Percentiles rank a stretch among this genome's conserved stretches.
Evolutionary conservation across 2,797 vertebrate species (phyloP).

Genomic region (Lates japonicus): DNA sequence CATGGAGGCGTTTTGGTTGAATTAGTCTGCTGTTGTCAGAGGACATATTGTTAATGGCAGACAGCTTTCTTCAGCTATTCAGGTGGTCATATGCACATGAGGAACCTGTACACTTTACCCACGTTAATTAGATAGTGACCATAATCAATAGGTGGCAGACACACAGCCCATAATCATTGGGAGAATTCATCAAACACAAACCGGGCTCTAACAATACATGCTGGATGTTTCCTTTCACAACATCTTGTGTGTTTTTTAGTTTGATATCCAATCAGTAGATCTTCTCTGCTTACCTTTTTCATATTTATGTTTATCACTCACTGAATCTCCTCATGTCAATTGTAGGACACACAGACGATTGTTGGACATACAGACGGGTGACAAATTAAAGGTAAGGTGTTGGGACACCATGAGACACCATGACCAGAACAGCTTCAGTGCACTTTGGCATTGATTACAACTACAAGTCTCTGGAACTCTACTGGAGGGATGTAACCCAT

Average conservation of each 20-base stretch:
- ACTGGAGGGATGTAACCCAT: too few relatives aligned
- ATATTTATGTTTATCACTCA: neutral
- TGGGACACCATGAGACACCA: too few relatives aligned
- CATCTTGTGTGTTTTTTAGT: neutral
- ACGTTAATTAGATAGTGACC: conserved; percentile 68
- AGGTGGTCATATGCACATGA: conserved; percentile 25
- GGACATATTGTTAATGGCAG: conserved; percentile 17
- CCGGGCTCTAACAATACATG: conserved; percentile 25
- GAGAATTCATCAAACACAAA: conserved; percentile 37
- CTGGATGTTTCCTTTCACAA: conserved; percentile 4
- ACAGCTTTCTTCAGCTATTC: conserved; percentile 17
- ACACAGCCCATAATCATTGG: conserved; percentile 22
- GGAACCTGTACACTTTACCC: conserved; percentile 43
- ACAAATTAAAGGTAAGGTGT: too few relatives aligned
- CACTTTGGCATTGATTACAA: too few relatives aligned
- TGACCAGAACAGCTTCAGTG: too few relatives aligned
- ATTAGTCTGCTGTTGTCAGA: neutral
- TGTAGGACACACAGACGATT: neutral
- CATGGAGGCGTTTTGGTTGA: conserved; percentile 7
- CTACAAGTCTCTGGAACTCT: too few relatives aligned
- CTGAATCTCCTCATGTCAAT: neutral
- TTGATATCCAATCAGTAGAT: neutral
- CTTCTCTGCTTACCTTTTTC: neutral
- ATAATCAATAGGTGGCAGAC: conserved; percentile 65
- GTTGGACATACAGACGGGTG: too few relatives aligned